Percentiles rank a stretch among this genome's conserved stretches.
These are phyloP conservation scores for Deilephila porcellus DNA, from an alignment of 2,888 invertebrate species.

Conservation along the genomic window DNA sequence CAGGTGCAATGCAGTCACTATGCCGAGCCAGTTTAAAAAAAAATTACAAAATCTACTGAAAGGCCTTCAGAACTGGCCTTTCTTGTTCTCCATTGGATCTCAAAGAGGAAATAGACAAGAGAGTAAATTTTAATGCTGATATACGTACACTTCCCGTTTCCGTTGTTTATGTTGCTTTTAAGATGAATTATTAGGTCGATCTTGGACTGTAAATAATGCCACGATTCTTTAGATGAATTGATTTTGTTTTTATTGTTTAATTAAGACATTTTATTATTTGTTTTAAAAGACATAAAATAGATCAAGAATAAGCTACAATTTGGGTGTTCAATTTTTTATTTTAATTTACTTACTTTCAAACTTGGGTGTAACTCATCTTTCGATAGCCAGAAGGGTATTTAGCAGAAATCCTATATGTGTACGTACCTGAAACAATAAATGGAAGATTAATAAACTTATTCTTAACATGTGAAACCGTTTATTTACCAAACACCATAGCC, in stretches of 20 bases:
- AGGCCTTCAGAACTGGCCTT: no score
- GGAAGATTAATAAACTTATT: neutral
- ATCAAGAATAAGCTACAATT: no score
- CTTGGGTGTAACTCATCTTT: neutral
- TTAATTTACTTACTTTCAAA: neutral
- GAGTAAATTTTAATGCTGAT: neutral
- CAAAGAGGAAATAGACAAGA: neutral
- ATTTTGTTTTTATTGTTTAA: no score
- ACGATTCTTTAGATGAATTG: neutral
- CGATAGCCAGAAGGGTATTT: neutral
- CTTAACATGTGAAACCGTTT: no score
- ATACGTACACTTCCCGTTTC: neutral
- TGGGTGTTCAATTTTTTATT: no score
- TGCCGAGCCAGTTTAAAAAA: no score
- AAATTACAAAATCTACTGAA: no score
- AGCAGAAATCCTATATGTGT: neutral
- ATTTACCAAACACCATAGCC: no score
- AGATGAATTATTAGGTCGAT: neutral
- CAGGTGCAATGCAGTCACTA: no score
- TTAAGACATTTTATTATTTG: no score
- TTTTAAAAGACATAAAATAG: no score
- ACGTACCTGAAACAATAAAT: constrained; percentile 16
- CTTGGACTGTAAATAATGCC: neutral
- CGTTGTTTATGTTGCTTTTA: constrained; percentile 7
- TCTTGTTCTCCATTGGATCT: neutral